Base-by-base conservation (phyloP, 1,140 invertebrate species). In the Nylanderia fulva region DNA sequence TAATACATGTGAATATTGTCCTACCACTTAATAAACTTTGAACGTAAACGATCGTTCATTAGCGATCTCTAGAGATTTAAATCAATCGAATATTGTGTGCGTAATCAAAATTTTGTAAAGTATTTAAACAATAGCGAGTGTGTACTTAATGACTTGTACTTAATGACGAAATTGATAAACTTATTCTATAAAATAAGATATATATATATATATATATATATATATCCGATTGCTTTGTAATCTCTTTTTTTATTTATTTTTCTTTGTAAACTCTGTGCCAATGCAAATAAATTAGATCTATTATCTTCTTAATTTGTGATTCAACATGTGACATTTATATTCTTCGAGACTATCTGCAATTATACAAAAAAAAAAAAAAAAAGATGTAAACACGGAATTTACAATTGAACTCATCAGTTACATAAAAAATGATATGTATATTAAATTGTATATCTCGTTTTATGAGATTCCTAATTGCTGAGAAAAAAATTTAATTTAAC, bases 181-280 rank as follows among this genome's bases (percentile, higher is more conserved):
- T 54, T 48, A 52, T 79, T 79, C 21, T 66, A 66, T 13, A 24
- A 48, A 33, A n/a, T 42, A 4, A 77, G 11, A 52, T 66, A 52
- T 66, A n/a, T n/a, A n/a, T n/a, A n/a, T n/a, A n/a, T n/a, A 33
- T 64, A 48, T 52, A n/a, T n/a, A n/a, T n/a, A n/a, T n/a, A n/a
- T n/a, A 33, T 64, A 48, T 52, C 63, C 60, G 58, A 48, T 64
- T 45, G 74, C 74, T 45, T 52, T 71, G 48, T 71, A 69, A 54
- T 39, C 15, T 33, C 33, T 27, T 77, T 69, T 69, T 58, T 80
- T 42, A 80, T 80, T 80, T 80, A 82, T 82, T 80, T 15, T 56
- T 80, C 36, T 69, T 52, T 80, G 52, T 80, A 80, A 80, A 80
- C 64, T 52, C 29, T 56, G 36, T 80, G 64, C 42, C 48, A 24